Evolutionary conservation across 2,888 invertebrate genomes (phyloP), one percentile per base, ranked within the genome.

Genomic region (Mesopsocus fuscifrons): DNA sequence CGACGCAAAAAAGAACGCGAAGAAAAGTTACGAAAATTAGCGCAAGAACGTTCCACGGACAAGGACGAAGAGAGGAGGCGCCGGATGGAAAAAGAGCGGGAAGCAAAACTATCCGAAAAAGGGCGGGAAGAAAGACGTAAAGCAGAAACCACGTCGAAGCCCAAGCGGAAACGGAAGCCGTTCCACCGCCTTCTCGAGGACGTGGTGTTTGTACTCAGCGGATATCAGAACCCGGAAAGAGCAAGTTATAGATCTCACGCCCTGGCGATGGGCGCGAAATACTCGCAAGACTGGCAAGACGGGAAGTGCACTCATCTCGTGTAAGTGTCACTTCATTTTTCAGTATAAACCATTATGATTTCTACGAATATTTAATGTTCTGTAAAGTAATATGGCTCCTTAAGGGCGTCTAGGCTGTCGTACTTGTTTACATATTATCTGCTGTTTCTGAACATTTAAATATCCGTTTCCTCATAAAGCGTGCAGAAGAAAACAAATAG

Each of bases 141-240:
- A 26, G 26, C 6, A 11, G 11, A 11, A 26, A 26, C 6, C 6
- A 26, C 6, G 26, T 11, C 26, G 6, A 16, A 13, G 34, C 8
- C 9, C 18, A 15, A 41, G 3, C 45, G 47, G 20, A 50, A 49
- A 11, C 8, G 26, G 26, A 67, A 64, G 52, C 69, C 71, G 1
- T 78, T 76, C 49, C 56, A 65, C 47, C 58, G 67, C 49, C 55
- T 82, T 22, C 59, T 89, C 49, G 59, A 65, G 9, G 76, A 68
- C 42, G 82, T 82, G 3, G 69, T 72, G 45, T 68, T 89, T 55
- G 80, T 77, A n/a, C 69, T 92, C 48, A 88, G 87, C 63, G 91
- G 91, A 0, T 88, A 81, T 62, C 69, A 77, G 64, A 82, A 91
- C 65, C 91, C 91, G 3, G 67, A 70, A 46, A 68, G 91, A 41